phyloP scores from a whole-genome alignment of 2,113 vertebrate genomes.

The Excalfactoria chinensis region DNA sequence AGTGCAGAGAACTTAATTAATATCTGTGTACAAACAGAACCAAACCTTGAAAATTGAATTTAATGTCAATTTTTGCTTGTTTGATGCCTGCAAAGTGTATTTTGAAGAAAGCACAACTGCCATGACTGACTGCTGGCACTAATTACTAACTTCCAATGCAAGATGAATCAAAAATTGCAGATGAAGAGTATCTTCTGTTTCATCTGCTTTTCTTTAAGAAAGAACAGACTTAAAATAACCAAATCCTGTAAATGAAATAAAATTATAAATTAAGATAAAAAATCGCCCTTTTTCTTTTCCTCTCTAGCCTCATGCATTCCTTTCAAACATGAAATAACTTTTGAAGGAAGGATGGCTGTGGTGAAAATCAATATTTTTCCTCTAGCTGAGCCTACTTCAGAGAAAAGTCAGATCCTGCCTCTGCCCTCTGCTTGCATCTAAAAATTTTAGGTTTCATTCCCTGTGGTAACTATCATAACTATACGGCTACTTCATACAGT shows the following conservation, averaged over 20 bases:
- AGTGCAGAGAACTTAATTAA: background rate
- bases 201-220: slow-evolving; percentile 3
- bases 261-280: slow-evolving; percentile 66
- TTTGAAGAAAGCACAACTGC: background rate
- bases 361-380: slow-evolving; percentile 75
- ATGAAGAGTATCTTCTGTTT: background rate
- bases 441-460: slow-evolving; percentile 61
- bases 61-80: background rate
- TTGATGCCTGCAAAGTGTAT: background rate
- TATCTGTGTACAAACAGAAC: background rate
- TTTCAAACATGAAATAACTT: slow-evolving; percentile 75
- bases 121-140: background rate
- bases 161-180: background rate
- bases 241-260: slow-evolving; percentile 45
- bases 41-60: background rate
- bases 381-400: slow-evolving; percentile 70
- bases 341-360: slow-evolving; percentile 66
- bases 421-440: slow-evolving; percentile 65
- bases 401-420: slow-evolving; percentile 54
- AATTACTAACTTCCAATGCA: background rate
- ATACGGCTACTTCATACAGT: slow-evolving; percentile 71
- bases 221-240: background rate
- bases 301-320: slow-evolving; percentile 50
- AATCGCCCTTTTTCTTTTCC: slow-evolving; percentile 40
- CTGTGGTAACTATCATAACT: slow-evolving; percentile 67